phyloP scores from a whole-genome alignment of 2,888 invertebrate genomes.

The Beris chalybata region DNA sequence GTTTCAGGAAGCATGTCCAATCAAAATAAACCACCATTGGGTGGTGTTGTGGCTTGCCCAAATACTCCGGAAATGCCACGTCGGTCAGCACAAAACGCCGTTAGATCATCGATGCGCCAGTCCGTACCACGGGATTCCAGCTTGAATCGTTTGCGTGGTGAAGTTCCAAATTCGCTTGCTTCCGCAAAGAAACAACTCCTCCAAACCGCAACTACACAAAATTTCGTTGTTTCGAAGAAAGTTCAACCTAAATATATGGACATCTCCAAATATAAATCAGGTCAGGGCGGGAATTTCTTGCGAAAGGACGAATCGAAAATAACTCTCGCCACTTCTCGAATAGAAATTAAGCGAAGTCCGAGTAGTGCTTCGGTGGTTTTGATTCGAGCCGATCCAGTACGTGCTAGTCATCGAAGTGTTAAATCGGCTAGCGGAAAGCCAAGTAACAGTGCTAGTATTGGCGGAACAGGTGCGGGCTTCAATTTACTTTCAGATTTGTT shows the following conservation, averaged over 20 bases:
- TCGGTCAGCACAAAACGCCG: constrained; percentile 49
- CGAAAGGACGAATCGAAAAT: constrained; percentile 62
- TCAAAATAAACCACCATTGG: constrained; percentile 35
- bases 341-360: constrained; percentile 52
- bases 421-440: constrained; percentile 46
- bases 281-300: constrained; percentile 57
- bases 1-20: constrained; percentile 44
- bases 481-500: too few species aligned
- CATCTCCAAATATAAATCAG: constrained; percentile 65
- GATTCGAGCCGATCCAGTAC: constrained; percentile 49
- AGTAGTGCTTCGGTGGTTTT: constrained; percentile 54
- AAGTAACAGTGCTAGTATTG: constrained; percentile 19
- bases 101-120: constrained; percentile 46
- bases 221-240: constrained; percentile 22
- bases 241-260: constrained; percentile 62
- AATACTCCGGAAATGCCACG: constrained; percentile 63
- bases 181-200: constrained; percentile 55
- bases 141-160: constrained; percentile 52
- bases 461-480: background rate
- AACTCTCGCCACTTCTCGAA: constrained; percentile 44
- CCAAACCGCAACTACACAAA: constrained; percentile 48
- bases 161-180: constrained; percentile 54
- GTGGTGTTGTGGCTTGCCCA: constrained; percentile 57
- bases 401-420: constrained; percentile 54
- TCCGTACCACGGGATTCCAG: constrained; percentile 56